Evolutionary conservation across 1,140 invertebrate genomes (phyloP).

Genomic region (Diploscapter pachys): DNA sequence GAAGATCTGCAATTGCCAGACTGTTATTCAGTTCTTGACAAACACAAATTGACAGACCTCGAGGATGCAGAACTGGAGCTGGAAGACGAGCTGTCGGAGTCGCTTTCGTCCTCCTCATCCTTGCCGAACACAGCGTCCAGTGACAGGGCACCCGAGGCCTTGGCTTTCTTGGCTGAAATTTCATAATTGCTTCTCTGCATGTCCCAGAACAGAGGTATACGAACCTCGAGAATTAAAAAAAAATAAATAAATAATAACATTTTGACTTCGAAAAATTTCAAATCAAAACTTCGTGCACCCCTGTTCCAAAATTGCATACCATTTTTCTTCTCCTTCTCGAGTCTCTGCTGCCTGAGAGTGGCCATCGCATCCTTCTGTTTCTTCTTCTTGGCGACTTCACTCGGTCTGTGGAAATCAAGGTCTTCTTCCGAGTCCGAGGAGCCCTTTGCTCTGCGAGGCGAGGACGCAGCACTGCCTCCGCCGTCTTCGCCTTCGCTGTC

Average conservation of each 20-base stretch:
- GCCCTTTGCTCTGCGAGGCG: neutral
- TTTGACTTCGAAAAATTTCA: slow-evolving; percentile 5
- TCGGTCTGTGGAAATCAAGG: slow-evolving; percentile 49
- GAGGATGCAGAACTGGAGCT: slow-evolving; percentile 30
- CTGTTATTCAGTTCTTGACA: too few relatives aligned
- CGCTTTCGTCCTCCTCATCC: slow-evolving; percentile 20
- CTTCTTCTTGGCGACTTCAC: slow-evolving; percentile 46
- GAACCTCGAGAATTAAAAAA: too few relatives aligned
- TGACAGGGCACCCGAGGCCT: slow-evolving; percentile 36
- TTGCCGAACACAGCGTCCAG: slow-evolving; percentile 50
- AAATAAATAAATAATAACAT: too few relatives aligned
- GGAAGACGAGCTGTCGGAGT: slow-evolving; percentile 26
- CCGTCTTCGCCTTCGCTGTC: neutral
- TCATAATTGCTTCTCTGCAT: slow-evolving; percentile 42
- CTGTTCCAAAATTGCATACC: slow-evolving; percentile 27
- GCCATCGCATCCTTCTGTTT: slow-evolving; percentile 54
- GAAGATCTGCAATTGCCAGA: too few relatives aligned
- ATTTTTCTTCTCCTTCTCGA: slow-evolving; percentile 52
- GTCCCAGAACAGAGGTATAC: slow-evolving; percentile 24
- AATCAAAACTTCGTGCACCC: slow-evolving; percentile 3
- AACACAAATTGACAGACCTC: too few relatives aligned
- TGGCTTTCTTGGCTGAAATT: too few relatives aligned
- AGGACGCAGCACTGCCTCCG: too few relatives aligned
- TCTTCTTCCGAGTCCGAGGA: slow-evolving; percentile 38
- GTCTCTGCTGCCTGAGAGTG: slow-evolving; percentile 44